Evolutionary conservation across 2,113 vertebrate genomes (phyloP).

Genomic region (Bubo scandiacus): DNA sequence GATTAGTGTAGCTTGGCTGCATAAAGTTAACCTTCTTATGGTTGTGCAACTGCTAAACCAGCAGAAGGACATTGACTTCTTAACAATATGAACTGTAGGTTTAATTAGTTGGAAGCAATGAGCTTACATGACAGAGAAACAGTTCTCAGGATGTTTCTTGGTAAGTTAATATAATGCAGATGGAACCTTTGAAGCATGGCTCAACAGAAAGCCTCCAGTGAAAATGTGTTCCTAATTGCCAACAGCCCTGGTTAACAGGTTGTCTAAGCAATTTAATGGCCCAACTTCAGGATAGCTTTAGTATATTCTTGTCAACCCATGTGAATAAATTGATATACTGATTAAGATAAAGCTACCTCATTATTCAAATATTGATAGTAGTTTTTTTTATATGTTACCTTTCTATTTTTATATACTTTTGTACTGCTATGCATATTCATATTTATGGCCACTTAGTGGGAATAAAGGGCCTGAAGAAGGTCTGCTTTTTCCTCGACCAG

Average conservation of each 20-base stretch:
- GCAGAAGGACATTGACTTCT: not conserved
- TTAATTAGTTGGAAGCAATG: slow-evolving; percentile 8
- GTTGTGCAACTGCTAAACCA: not conserved
- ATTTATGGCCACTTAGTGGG: not conserved
- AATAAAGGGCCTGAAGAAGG: not conserved
- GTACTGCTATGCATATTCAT: not conserved
- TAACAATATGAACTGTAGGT: not conserved
- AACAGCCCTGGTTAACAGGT: slow-evolving; percentile 16
- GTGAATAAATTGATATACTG: slow-evolving; percentile 45
- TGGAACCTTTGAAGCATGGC: slow-evolving; percentile 30
- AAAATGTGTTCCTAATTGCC: slow-evolving; percentile 11
- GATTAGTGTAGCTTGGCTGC: not conserved
- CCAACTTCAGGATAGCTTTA: slow-evolving; percentile 28
- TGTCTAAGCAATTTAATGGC: slow-evolving; percentile 29
- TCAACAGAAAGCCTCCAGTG: not conserved
- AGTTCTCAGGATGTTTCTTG: slow-evolving; percentile 6
- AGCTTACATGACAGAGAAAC: not conserved
- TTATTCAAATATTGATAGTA: slow-evolving; percentile 52
- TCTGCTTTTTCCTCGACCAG: not conserved
- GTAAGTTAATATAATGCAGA: not conserved
- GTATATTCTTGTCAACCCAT: slow-evolving; percentile 26
- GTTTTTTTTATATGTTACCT: not conserved
- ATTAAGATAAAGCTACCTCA: slow-evolving; percentile 40
- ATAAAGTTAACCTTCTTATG: not conserved
- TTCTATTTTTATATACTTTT: not conserved